These are phyloP conservation scores for Meloidogyne exigua DNA, from an alignment of 1,140 invertebrate genomes.

Conservation along the genomic window DNA sequence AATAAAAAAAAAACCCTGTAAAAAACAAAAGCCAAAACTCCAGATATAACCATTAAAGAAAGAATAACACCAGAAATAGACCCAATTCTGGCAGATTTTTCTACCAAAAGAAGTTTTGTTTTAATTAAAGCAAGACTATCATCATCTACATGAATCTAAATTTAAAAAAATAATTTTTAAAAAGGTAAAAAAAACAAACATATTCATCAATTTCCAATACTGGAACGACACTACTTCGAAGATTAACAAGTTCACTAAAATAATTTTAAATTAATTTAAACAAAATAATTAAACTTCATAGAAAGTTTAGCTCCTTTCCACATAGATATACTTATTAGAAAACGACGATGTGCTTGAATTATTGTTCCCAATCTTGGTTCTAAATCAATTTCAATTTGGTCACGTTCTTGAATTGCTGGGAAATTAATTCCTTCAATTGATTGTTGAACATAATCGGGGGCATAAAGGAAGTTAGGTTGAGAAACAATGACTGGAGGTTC, in stretches of 20 bases:
- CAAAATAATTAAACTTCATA: constrained; percentile 31
- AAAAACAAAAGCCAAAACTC: constrained; percentile 40
- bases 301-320: constrained; percentile 43
- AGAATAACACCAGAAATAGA: constrained; percentile 21
- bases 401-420: constrained; percentile 43
- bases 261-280: constrained; percentile 14
- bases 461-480: constrained; percentile 58
- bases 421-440: constrained; percentile 46
- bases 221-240: constrained; percentile 45
- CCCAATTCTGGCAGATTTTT: constrained; percentile 33
- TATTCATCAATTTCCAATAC: constrained; percentile 44
- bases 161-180: background rate
- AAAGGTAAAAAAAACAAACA: constrained; percentile 8
- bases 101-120: constrained; percentile 40
- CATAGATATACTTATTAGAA: constrained; percentile 50
- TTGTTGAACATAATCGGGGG: constrained; percentile 45
- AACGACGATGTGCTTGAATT: constrained; percentile 41
- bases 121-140: constrained; percentile 43
- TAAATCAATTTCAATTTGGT: constrained; percentile 62
- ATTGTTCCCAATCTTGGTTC: constrained; percentile 43
- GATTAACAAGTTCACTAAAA: constrained; percentile 39
- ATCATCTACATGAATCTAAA: constrained; percentile 38
- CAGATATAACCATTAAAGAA: constrained; percentile 32
- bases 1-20: constrained; percentile 20
- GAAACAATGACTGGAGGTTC: constrained; percentile 61